phyloP scores from a whole-genome alignment of 2,113 vertebrate species.

The Todiramphus saurophagus region DNA sequence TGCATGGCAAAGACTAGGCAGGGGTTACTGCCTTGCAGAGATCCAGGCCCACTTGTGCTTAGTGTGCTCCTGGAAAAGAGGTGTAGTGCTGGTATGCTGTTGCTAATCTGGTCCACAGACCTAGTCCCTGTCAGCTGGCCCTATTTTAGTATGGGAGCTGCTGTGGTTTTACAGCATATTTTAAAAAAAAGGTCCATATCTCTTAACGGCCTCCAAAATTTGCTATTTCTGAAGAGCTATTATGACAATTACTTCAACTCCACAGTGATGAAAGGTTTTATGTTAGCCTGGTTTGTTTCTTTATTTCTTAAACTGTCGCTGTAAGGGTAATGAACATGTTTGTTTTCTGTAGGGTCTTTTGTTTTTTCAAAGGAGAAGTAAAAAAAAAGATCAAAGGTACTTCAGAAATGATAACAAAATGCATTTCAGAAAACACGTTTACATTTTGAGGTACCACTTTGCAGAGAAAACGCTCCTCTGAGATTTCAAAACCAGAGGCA shows the following conservation, averaged over 20 bases:
- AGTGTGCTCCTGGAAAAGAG: neutral
- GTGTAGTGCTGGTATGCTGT: rapidly evolving
- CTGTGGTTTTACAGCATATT: neutral
- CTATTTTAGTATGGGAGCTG: neutral
- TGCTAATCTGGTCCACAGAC: neutral
- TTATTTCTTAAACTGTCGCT: neutral
- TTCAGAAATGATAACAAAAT: neutral
- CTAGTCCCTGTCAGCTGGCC: neutral
- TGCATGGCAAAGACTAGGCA: neutral
- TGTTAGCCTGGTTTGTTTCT: neutral
- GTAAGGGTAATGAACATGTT: neutral
- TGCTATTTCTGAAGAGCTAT: neutral
- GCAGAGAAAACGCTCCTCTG: neutral
- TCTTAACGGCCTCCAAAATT: neutral
- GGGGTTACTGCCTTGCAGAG: neutral
- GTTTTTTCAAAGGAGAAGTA: neutral
- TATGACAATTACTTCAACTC: neutral
- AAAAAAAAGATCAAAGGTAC: neutral
- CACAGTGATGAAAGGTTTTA: neutral
- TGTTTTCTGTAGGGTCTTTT: neutral
- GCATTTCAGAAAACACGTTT: neutral
- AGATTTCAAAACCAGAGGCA: slow-evolving; percentile 11
- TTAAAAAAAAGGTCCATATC: neutral
- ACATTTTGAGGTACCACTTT: slow-evolving; percentile 4
- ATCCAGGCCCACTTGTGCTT: neutral